Evolutionary conservation across 2,113 vertebrate genomes (phyloP), one percentile per base, ranked within the genome.

Genomic region (Hiodon alosoides): DNA sequence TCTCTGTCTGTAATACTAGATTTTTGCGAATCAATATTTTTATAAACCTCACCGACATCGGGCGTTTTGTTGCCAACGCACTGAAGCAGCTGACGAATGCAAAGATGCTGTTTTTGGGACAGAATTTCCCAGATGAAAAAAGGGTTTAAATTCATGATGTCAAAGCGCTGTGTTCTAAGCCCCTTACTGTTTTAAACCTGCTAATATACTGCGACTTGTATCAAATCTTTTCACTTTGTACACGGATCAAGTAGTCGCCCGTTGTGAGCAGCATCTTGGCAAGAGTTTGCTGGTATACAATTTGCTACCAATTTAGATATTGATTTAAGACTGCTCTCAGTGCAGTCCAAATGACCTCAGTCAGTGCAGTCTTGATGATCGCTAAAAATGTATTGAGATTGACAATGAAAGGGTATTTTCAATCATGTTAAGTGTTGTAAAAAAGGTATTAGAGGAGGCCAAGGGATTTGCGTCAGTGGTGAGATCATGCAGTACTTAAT

Each of bases 401-500:
- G 67, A 62, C 54, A 66, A 4, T 52, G 4, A 8, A 60, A 50
- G 1, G 54, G 53, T 17, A 65, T 46, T 65, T 50, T 73, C 72
- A 73, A 31, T 73, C 72, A 54, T 51, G 8, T n/a, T 46, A 54
- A 73, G 61, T 65, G 72, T 64, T 73, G 54, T 31, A 53, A 9
- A 17, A 31, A 51, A 69, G 67, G 14, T 17, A 53, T 53, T 69
- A 53, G 67, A 69, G 50, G 54, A 11, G 69, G 31, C 31, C 7
- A 10, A 58, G 16, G 54, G 54, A 13, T 9, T 71, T 52, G 31
- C 69, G n/a, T 71, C 67, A 69, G 67, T n/a, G 57, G 9, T 71
- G 69, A 59, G 71, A 72, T 72, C 71, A 61, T 72, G 71, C 58
- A 7, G 55, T 55, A 16, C 48, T 60, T 50, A 51, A 59, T 72